These are phyloP conservation scores for Sus scrofa DNA, from an alignment of 2,113 vertebrate genomes.

Conservation along the genomic window T2T-Sscrofa CM000814.6:2480501-2481000, in stretches of 20 bases:
- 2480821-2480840: too few species aligned
- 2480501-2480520: not conserved
- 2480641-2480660: not conserved
- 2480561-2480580: not conserved
- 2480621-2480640: not conserved
- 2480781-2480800: not conserved
- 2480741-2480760: not conserved
- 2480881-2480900: too few species aligned
- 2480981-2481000: too few species aligned
- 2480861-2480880: too few species aligned
- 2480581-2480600: not conserved
- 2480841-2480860: too few species aligned
- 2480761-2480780: not conserved
- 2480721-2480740: not conserved
- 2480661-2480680: not conserved
- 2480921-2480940: too few species aligned
- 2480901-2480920: too few species aligned
- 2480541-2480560: not conserved
- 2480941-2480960: too few species aligned
- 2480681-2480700: not conserved
- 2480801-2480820: too few species aligned
- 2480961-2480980: too few species aligned
- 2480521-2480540: not conserved
- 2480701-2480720: not conserved
- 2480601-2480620: not conserved